A percentile compares a stretch with the other conserved stretches of the same genome.
These are phyloP conservation scores for Synanthedon myopaeformis DNA, from an alignment of 2,888 invertebrate genomes.

Conservation along the genomic window DNA sequence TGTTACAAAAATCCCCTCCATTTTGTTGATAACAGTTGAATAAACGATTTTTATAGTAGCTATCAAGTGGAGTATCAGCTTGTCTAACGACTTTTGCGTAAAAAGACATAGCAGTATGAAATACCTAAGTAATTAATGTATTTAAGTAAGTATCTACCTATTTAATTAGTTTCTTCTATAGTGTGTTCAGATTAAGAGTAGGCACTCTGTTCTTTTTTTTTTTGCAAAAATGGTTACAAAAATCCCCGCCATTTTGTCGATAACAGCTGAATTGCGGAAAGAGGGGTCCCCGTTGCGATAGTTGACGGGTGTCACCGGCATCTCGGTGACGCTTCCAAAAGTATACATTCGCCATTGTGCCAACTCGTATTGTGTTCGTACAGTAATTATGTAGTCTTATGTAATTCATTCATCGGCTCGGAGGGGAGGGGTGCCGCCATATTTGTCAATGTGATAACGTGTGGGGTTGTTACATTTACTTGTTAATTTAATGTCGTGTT, in stretches of 20 bases:
- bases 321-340: background rate
- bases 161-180: no score
- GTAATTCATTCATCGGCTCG: conserved; percentile 7
- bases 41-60: no score
- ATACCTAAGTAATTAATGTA: no score
- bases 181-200: no score
- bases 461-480: conserved; percentile 20
- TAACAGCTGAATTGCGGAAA: conserved; percentile 13
- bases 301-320: conserved; percentile 9
- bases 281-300: conserved; percentile 14
- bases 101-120: no score
- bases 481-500: conserved; percentile 30
- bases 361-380: conserved; percentile 9
- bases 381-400: conserved; percentile 36
- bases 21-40: conserved; percentile 9
- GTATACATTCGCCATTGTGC: conserved; percentile 19
- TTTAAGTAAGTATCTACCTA: no score
- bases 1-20: conserved; percentile 4
- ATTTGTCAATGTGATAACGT: background rate
- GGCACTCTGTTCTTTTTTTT: no score
- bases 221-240: conserved; percentile 3
- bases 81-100: no score
- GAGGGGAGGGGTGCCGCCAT: conserved; percentile 12
- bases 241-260: conserved; percentile 7
- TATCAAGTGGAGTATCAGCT: no score